These are phyloP conservation scores for Barypeithes pellucidus DNA, from an alignment of 2,888 invertebrate genomes.

Conservation along the genomic window DNA sequence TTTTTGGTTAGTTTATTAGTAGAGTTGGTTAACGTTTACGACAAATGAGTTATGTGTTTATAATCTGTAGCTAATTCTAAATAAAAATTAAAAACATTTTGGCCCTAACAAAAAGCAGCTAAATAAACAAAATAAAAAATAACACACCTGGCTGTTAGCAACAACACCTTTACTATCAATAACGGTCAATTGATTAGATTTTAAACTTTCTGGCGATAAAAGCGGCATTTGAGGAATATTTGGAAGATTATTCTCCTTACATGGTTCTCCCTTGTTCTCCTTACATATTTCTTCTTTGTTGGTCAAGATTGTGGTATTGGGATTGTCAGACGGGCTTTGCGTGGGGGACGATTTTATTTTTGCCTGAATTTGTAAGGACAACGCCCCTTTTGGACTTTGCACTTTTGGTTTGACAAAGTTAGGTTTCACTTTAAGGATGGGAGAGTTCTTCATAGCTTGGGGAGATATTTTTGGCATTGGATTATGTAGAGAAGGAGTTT, in stretches of 20 bases:
- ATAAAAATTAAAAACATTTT: slow-evolving; percentile 34
- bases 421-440: slow-evolving; percentile 75
- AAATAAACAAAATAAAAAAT: slow-evolving; percentile 6
- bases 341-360: slow-evolving; percentile 62
- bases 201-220: slow-evolving; percentile 62
- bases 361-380: slow-evolving; percentile 66
- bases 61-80: not conserved
- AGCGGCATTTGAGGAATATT: slow-evolving; percentile 68
- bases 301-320: slow-evolving; percentile 45
- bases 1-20: slow-evolving; percentile 38
- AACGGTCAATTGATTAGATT: slow-evolving; percentile 56
- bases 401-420: slow-evolving; percentile 71
- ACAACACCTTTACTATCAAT: slow-evolving; percentile 65
- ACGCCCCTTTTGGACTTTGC: slow-evolving; percentile 66
- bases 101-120: not conserved
- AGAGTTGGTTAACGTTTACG: slow-evolving; percentile 5
- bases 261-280: not conserved
- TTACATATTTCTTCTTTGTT: slow-evolving; percentile 42
- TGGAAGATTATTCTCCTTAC: not conserved
- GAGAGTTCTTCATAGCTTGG: slow-evolving; percentile 64
- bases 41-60: not conserved
- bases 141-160: slow-evolving; percentile 56
- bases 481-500: not conserved
- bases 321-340: slow-evolving; percentile 57
- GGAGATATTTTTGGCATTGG: slow-evolving; percentile 54